Evolutionary conservation across 2,797 vertebrate genomes (phyloP).

Genomic region (Sciurus carolinensis): DNA sequence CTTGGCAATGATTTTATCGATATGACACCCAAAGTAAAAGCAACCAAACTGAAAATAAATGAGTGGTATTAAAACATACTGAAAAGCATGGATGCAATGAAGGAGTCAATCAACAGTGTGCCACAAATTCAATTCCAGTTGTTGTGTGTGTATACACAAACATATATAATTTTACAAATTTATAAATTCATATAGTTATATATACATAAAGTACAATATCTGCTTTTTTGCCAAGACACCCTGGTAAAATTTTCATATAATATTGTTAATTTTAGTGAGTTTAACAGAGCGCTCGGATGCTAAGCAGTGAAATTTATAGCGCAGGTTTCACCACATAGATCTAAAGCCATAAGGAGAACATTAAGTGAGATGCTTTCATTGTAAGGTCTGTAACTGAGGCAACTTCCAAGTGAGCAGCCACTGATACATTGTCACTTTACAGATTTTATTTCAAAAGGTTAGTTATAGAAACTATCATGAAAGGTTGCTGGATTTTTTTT

Average conservation of each 20-base stretch:
- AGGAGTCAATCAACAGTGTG: background rate
- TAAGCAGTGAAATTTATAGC: background rate
- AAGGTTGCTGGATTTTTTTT: background rate
- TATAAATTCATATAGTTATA: no score
- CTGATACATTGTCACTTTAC: background rate
- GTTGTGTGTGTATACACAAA: background rate
- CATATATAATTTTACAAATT: no score
- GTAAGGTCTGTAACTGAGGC: background rate
- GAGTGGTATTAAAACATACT: background rate
- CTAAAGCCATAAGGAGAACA: background rate
- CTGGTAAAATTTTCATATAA: background rate
- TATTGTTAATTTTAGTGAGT: background rate
- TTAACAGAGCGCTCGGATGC: background rate
- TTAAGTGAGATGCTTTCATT: background rate
- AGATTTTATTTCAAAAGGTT: background rate
- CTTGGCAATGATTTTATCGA: background rate
- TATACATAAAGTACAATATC: no score
- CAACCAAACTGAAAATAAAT: background rate
- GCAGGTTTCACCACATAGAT: background rate
- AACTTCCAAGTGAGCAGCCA: background rate
- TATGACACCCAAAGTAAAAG: background rate
- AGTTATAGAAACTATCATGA: background rate
- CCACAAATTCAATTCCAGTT: background rate
- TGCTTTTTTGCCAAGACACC: background rate
- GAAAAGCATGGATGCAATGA: background rate